Percentiles rank a stretch among this genome's conserved stretches.
These are phyloP conservation scores for Mungos mungo DNA, from an alignment of 2,113 vertebrate species.

Conservation along the genomic window DNA sequence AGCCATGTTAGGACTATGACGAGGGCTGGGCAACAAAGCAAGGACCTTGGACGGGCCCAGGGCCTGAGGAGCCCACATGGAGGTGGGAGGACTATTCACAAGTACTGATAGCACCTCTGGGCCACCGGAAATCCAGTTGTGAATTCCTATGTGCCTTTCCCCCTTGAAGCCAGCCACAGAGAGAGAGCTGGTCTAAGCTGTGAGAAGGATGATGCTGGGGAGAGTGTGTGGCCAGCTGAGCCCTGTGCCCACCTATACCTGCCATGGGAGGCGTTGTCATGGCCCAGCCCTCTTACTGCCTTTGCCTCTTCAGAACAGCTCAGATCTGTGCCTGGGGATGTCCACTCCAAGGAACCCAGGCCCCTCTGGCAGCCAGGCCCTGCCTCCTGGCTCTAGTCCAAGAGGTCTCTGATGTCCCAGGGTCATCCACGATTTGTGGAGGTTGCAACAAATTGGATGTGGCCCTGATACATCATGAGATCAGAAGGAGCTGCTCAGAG, in stretches of 20 bases:
- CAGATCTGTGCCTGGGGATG: background rate
- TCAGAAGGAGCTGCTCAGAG: background rate
- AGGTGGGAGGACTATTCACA: background rate
- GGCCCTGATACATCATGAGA: background rate
- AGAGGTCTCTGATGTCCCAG: background rate
- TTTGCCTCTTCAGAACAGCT: background rate
- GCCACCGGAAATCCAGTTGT: background rate
- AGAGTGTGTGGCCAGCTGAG: fast-evolving
- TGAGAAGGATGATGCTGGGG: fast-evolving
- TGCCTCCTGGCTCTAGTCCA: background rate
- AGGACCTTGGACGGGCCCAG: background rate
- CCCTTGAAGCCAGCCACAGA: background rate
- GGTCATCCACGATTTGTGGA: background rate
- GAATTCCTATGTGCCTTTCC: background rate
- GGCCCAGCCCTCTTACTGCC: background rate
- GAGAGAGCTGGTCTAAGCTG: fast-evolving
- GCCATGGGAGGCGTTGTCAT: fast-evolving
- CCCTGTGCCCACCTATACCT: background rate
- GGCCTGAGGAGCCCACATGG: fast-evolving
- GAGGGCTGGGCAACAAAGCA: background rate
- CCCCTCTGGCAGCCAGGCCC: background rate
- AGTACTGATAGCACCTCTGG: background rate
- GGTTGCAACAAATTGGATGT: background rate
- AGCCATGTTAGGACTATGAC: background rate
- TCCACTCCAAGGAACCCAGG: background rate